These are phyloP conservation scores for Montipora cactus DNA, from an alignment of 64 coral and sea anemone species.

Conservation along the genomic window DNA sequence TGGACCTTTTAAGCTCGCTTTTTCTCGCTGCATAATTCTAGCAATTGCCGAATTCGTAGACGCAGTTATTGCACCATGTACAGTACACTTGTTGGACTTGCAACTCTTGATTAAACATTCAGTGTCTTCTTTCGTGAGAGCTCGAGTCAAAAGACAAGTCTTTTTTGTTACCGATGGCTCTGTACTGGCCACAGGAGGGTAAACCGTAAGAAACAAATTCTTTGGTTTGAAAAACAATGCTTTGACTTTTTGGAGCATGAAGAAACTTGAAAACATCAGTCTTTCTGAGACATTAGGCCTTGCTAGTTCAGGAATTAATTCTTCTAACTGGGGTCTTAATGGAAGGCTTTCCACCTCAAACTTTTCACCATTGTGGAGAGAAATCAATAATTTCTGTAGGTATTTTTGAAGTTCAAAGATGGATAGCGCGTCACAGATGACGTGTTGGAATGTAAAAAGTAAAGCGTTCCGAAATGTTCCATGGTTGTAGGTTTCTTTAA, in stretches of 20 bases:
- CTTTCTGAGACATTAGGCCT: constrained; percentile 30
- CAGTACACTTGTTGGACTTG: constrained; percentile 59
- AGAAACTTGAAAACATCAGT: constrained; percentile 52
- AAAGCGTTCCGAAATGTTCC: constrained; percentile 45
- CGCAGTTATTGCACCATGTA: constrained; percentile 59
- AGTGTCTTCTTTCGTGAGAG: constrained; percentile 47
- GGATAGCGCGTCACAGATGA: constrained; percentile 14
- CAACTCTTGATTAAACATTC: constrained; percentile 44
- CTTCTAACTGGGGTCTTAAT: constrained; percentile 19
- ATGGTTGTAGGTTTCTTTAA: constrained; percentile 46
- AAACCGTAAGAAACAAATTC: constrained; percentile 65
- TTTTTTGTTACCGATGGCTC: constrained; percentile 55
- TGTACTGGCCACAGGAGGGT: constrained; percentile 43
- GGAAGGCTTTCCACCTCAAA: constrained; percentile 46
- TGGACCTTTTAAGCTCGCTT: not conserved
- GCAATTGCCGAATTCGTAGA: constrained; percentile 53
- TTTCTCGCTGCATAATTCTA: constrained; percentile 58
- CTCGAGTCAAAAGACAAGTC: constrained; percentile 58
- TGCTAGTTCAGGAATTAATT: not conserved
- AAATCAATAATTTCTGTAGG: constrained; percentile 22
- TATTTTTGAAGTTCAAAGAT: constrained; percentile 40
- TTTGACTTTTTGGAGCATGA: constrained; percentile 37
- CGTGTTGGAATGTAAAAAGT: constrained; percentile 61
- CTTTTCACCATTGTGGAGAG: constrained; percentile 25
- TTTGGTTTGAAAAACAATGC: constrained; percentile 48